Base-by-base conservation (phyloP, 2,888 invertebrate genomes). In the Mantis religiosa region DNA sequence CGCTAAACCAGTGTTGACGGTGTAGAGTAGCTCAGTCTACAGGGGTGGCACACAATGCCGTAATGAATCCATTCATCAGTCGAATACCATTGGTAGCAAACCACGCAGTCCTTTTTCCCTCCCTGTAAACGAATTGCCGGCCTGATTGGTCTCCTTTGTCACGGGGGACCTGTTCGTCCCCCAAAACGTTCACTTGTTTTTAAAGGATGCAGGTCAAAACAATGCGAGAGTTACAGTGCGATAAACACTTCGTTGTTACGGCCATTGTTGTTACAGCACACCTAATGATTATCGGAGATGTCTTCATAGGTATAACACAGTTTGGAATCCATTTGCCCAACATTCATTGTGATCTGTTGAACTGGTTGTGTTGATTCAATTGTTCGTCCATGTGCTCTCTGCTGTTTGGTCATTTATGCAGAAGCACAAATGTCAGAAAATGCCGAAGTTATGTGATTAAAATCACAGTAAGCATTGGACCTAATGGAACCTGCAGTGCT, bases 61-160 rank as follows among this genome's bases (percentile, higher is more conserved):
- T 90, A 87, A 87, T 90, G 88, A 90, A 82, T 87, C 82, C 85
- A 89, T 90, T 89, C 89, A 85, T 84, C 89, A 87, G 87, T 54
- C 82, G 89, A 83, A 89, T 87, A 28, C 84, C 71, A 88, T 88
- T 85, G 81, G 88, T 81, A 27, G 34, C 34, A 85, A 85, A 88
- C 81, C 47, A 71, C 83, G 30, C 88, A 25, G 30, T 83, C 83
- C 27, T 82, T 85, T 85, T 85, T 81, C 85, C 82, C 88, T 88
- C 85, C 54, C 28, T 71, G n/a, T 88, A 84, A 88, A 84, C 88
- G 88, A 82, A 84, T 86, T 88, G 88, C 41, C 28, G 83, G 47
- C 84, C 47, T 89, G 89, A 89, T 89, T 89, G 88, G 87, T 85
- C 47, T 27, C 88, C 84, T 88, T 89, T 89, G 89, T 88, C 81